Evolutionary conservation across 2,888 invertebrate species (phyloP), one percentile per base, ranked within the genome.

Genomic region (Eurytoma californica): DNA sequence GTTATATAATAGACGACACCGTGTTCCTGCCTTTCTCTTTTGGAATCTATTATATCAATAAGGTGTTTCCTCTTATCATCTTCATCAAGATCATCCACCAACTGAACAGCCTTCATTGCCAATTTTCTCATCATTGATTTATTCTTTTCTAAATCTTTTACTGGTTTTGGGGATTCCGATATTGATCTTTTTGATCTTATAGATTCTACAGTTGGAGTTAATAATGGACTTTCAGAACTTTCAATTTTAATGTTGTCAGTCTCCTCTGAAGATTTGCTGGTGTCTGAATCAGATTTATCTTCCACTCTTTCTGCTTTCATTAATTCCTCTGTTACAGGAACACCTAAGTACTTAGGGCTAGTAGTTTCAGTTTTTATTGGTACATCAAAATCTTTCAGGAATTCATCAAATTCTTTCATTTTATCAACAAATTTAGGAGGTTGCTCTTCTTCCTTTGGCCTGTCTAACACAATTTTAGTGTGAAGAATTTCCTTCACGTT

Each of bases 81-180:
- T 12, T 88, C 88, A 84, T 92, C 92, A 70, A 90, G 88, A n/a
- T 91, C 88, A 83, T 93, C 92, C 49, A 93, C 84, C 12, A 90
- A 90, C 5, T 89, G 84, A 1, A 91, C 88, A 2, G 91, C 92
- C 79, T 91, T 90, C 79, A 91, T 88, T 1, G 92, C 92, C 72
- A 93, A 86, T 83, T 90, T 87, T 57, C 86, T 82, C 4, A 91
- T 14, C 57, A 61, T 53, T 24, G 63, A 16, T n/a, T 81, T 81
- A 9, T 65, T 76, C 51, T 73, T 78, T 58, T 75, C 74, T 18
- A 74, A 39, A 16, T 28, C 16, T 63, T 81, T 79, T 28, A n/a
- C n/a, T n/a, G n/a, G n/a, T n/a, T n/a, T n/a, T n/a, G n/a, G n/a
- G n/a, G n/a, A n/a, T n/a, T n/a, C n/a, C n/a, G n/a, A n/a, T n/a